Evolutionary conservation across 2,113 vertebrate genomes (phyloP), one percentile per base, ranked within the genome.

Genomic region (Entomyzon cyanotis): DNA sequence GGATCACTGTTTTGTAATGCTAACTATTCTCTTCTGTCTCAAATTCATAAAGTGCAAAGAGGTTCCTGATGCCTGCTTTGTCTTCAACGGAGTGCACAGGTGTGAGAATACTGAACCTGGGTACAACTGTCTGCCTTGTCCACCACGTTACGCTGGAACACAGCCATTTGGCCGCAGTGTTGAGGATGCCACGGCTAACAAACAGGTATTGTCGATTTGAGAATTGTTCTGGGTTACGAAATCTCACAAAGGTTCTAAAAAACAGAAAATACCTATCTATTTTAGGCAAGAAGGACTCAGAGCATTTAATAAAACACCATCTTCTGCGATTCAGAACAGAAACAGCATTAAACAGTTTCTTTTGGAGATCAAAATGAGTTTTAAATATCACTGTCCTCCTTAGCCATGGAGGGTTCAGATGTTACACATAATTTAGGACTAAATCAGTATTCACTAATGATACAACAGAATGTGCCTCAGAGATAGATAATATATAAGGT

Each of bases 51-150:
- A 99, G 98, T 99, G 99, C 89, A 98, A 98, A 96, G 98, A 98
- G 65, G 99, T 99, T 35, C 98, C 98, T 6, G 99, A 99, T 81
- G 98, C 99, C 76, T 99, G 99, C 94, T 98, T 99, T 92, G 97
- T 92, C 46, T 97, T 98, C 90, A 99, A 99, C 0, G 99, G 99
- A 76, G 95, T 99, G 63, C 99, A 99, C 77, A 98, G 98, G 49
- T 99, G 99, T 97, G 97, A 99, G 96, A 99, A 99, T 96, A 99
- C 99, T 8, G 98, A 98, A 39, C 99, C 99, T 3, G 99, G 99
- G 25, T 99, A 99, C 97, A 99, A 99, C 97, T 99, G 99, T 87
- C 97, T 98, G 62, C 99, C 99, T 56, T 99, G 99, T 94, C 99
- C 99, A 3, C 77, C 98, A 7, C 99, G 99, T 55, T 99, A 98